Base-by-base conservation (phyloP, 2,888 invertebrate species). In the Emmelina monodactyla region DNA sequence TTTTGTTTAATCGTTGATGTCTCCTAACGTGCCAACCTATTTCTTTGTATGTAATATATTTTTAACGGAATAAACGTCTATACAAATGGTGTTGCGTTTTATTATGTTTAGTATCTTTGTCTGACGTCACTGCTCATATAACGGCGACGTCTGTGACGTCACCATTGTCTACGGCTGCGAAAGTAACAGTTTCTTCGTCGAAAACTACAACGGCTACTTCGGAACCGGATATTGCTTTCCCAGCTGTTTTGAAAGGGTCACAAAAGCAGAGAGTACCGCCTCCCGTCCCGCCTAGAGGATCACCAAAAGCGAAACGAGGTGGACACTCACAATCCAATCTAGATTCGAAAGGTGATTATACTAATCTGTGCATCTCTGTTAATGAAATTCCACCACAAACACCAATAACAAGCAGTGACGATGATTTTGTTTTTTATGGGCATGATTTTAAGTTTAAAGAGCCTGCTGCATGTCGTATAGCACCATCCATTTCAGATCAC, bases 281-380 rank as follows among this genome's bases (percentile, higher is more conserved):
- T 35, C 94, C 94, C 14, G 93, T 94, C 34, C 93, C 93, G 35
- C 93, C 93, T 2, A 82, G 93, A 52, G 91, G 91, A 37, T 89
- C 89, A 15, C 89, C 88, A 29, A 87, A 87, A 63, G 69, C 80
- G 38, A 85, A 84, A 65, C 73, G 84, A 22, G 82, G 82, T 28
- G 76, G 67, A 37, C 52, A 61, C 41, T 69, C 76, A 6, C 73
- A 69, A 48, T 51, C 70, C 9, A 69, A 72, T 37, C 62, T 72
- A 47, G 78, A 78, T 33, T 64, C 58, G 3, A 79, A 79, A 81
- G 80, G 80, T 80, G 80, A 80, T 45, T 78, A 73, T 68, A 53
- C 53, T 39, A 55, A 55, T 51, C 54, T 75, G 54, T 62, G 51
- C 53, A 62, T 73, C 53, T 69, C 71, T 33, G 55, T 64, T 50